Percentiles rank a stretch among this genome's conserved stretches.
These are phyloP conservation scores for Kradibia gibbosae DNA, from an alignment of 1,140 invertebrate species.

Conservation along the genomic window DNA sequence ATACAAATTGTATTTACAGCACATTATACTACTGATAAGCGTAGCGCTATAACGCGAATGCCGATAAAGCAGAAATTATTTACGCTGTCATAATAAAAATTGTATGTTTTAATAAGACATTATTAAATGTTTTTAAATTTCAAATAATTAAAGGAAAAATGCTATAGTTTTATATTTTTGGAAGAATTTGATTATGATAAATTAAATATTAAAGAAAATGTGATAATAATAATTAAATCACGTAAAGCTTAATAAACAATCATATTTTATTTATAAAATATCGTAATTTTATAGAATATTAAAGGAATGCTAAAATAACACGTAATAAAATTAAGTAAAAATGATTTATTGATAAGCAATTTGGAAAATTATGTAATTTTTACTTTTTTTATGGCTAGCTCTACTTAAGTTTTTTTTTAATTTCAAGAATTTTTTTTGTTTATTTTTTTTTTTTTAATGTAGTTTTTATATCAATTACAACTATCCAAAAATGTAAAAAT, in stretches of 20 bases:
- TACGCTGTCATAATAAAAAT: neutral
- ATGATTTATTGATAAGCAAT: neutral
- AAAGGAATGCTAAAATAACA: neutral
- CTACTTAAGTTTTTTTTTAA: neutral
- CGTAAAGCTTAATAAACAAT: no score
- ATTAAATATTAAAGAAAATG: neutral
- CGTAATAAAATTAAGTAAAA: neutral
- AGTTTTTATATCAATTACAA: neutral
- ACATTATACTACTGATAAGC: no score
- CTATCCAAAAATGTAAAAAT: conserved; percentile 13
- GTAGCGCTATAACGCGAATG: neutral
- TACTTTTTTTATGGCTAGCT: neutral
- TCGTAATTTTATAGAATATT: no score
- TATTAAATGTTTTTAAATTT: conserved; percentile 13
- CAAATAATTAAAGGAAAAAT: neutral
- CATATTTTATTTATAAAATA: no score
- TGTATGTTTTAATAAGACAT: neutral
- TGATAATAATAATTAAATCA: neutral
- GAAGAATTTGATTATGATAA: conserved; percentile 7
- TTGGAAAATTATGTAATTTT: neutral
- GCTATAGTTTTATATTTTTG: conserved; percentile 9
- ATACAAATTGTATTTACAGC: neutral
- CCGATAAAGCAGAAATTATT: conserved; percentile 1
- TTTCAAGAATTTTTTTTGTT: neutral
- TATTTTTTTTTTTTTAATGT: neutral